Evolutionary conservation across 2,888 invertebrate species (phyloP), one percentile per base, ranked within the genome.

Genomic region (Seira musarum): DNA sequence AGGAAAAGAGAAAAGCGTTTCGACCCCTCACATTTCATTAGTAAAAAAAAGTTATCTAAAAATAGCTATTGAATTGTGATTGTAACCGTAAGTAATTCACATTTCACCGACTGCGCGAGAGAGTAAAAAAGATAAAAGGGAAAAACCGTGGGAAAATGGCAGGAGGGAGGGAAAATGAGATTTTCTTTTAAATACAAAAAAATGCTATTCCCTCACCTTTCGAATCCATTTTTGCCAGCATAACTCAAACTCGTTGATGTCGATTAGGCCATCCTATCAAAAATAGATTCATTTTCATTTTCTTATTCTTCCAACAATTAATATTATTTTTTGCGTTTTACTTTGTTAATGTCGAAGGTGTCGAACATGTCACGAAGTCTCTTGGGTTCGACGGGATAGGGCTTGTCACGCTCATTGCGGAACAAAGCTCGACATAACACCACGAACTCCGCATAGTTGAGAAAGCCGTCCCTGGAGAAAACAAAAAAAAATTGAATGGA

Each of bases 151-250:
- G n/a, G n/a, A n/a, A n/a, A n/a, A n/a, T n/a, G n/a, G n/a, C n/a
- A n/a, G n/a, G n/a, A n/a, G n/a, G n/a, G n/a, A n/a, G n/a, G n/a
- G n/a, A n/a, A n/a, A n/a, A n/a, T n/a, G n/a, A n/a, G n/a, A n/a
- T n/a, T n/a, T n/a, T n/a, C n/a, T n/a, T n/a, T n/a, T n/a, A n/a
- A n/a, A n/a, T n/a, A n/a, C n/a, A n/a, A n/a, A n/a, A n/a, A n/a
- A n/a, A n/a, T n/a, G n/a, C n/a, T n/a, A n/a, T 63, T 5, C 22
- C 46, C 92, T 91, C 88, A 94, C 94, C 88, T 94, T 93, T 92
- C 95, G 95, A 84, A 96, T 95, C 96, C 96, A 96, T 87, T 94
- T 93, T 89, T 95, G 94, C 96, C 96, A 96, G 88, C 96, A 96
- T 88, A 94, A 89, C 79, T 93, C 92, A 88, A 96, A 96, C 90